Base-by-base conservation (phyloP, 2,113 vertebrate genomes). In the Cephalopholis sonnerati region DNA sequence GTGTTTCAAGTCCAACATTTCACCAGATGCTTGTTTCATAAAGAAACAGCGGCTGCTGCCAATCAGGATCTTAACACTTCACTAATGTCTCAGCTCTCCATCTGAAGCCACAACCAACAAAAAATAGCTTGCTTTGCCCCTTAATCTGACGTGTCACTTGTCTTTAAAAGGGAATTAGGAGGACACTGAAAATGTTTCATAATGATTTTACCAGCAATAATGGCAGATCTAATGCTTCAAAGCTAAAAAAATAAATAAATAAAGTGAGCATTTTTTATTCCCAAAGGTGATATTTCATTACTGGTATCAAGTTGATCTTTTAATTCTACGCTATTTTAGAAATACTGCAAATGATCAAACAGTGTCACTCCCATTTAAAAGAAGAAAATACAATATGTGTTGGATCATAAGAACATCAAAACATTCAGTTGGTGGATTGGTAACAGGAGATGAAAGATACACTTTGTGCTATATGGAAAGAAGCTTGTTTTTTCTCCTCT, bases 21-120 rank as follows among this genome's bases (percentile, higher is more conserved):
- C 64, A 82, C 65, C 83, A 88, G 84, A 85, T 83, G 89, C 84
- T 92, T 86, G 88, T 89, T 90, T 90, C 75, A 76, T 69, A 81
- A 81, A 90, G 83, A 86, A 79, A 86, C 48, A 54, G 50, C 59
- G n/a, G 71, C 77, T 77, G 74, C 85, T 88, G 84, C 82, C 86
- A 87, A 80, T 90, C 89, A 89, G 39, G 36, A 67, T 77, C 55
- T 67, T 39, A 81, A 79, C 74, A 74, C 48, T 67, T 73, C 20
- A 16, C 32, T 70, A 22, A 79, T 77, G 86, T 65, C 73, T 76
- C 41, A 8, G 41, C 48, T 67, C 25, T 46, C 27, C 22, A 7
- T 75, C 25, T 77, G 58, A 80, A 59, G 69, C 50, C 29, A 20
- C 69, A 57, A n/a, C 84, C 63, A 67, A 54, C 44, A 72, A 20